Evolutionary conservation across 64 coral and sea anemone genomes (phyloP).

Genomic region (Stylophora pistillata): DNA sequence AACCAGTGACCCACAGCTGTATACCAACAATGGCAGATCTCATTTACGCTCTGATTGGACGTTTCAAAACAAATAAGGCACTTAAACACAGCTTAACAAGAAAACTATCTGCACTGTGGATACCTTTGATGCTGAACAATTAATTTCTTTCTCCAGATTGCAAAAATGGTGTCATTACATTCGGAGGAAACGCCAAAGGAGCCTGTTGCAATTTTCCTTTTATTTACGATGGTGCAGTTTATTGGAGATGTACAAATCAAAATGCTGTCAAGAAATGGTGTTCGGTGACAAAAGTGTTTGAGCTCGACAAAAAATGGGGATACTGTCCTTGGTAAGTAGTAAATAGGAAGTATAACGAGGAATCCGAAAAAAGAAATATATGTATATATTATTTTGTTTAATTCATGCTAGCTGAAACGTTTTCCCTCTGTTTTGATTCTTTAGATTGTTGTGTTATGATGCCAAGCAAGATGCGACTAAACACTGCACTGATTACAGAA

Average conservation of each 20-base stretch:
- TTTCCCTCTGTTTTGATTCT: no score
- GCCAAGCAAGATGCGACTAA: no score
- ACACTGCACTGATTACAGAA: no score
- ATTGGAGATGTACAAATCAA: slow-evolving; percentile 57
- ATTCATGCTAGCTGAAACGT: no score
- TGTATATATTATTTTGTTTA: no score
- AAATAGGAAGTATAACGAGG: not conserved
- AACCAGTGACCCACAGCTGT: no score
- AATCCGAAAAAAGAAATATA: no score
- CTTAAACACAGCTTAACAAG: no score
- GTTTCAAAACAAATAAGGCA: no score
- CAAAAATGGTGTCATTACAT: not conserved
- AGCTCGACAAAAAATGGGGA: slow-evolving; percentile 52
- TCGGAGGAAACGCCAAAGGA: slow-evolving; percentile 58
- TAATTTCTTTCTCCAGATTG: not conserved
- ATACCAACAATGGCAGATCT: no score
- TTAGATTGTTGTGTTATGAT: no score
- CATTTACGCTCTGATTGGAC: no score
- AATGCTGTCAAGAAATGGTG: slow-evolving; percentile 45
- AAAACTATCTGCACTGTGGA: not conserved
- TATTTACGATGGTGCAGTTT: slow-evolving; percentile 75
- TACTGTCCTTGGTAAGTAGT: slow-evolving; percentile 26
- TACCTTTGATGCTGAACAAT: not conserved
- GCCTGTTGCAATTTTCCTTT: slow-evolving; percentile 69
- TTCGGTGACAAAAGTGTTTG: slow-evolving; percentile 52